A percentile compares a stretch with the other conserved stretches of the same genome.
Conservation (phyloP, 2,113 vertebrate genomes). For the Ibidorhyncha struthersii region DNA sequence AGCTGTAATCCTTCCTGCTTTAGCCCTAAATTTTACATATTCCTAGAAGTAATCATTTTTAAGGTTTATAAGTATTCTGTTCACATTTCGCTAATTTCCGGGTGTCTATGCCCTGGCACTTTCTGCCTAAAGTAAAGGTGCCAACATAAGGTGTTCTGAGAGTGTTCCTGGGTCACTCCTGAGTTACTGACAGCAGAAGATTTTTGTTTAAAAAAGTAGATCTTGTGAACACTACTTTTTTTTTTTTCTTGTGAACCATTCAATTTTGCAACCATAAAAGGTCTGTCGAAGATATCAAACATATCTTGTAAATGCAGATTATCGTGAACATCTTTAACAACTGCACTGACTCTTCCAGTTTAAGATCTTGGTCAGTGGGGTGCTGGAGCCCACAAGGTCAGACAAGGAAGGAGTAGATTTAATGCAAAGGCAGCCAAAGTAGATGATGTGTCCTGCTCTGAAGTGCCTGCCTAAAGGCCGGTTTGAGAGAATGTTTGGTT, state of each 20-base stretch:
- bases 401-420: background rate
- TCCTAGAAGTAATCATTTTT: conserved; percentile 34
- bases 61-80: background rate
- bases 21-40: conserved; percentile 24
- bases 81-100: background rate
- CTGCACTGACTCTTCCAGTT: background rate
- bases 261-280: background rate
- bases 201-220: background rate
- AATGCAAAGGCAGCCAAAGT: background rate
- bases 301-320: background rate
- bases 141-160: background rate
- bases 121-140: background rate
- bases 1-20: background rate
- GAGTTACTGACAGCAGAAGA: background rate
- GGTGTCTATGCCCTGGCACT: background rate
- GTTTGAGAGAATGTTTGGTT: background rate
- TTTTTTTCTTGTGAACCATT: background rate
- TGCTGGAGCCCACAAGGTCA: background rate
- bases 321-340: background rate
- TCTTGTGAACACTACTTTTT: background rate
- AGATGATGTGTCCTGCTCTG: background rate
- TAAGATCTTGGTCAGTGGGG: background rate
- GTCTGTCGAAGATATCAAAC: background rate
- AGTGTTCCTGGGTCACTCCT: background rate
- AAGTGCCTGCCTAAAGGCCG: background rate